Evolutionary conservation across 1,140 invertebrate species (phyloP), one percentile per base, ranked within the genome.

Genomic region (Ericerus pela): DNA sequence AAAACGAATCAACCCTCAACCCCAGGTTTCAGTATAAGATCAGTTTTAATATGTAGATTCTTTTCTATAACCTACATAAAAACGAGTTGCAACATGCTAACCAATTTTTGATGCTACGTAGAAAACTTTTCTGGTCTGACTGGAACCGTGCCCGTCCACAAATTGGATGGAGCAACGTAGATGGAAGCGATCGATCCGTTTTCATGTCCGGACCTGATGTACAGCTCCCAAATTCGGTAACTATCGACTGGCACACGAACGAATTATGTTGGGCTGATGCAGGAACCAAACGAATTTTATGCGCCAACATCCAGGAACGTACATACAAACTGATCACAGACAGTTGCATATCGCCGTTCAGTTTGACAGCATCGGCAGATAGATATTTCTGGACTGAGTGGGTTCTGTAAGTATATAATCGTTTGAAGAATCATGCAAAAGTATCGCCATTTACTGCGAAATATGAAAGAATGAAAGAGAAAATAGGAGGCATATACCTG

Each of bases 111-210:
- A 62, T 56, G 29, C 56, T 63, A 70, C 65, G 1, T 63, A 94
- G 89, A 26, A 88, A 92, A 75, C 76, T 98, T 47, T 97, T 92
- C 66, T 99, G 95, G 92, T 87, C 90, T 0, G 96, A 99, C 66
- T 98, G 96, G 95, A 84, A 94, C 67, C 76, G 94, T n/a, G 71
- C 75, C 1, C 70, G 76, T 37, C 93, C 96, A 0, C 94, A 92
- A 73, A 87, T 99, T 57, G 96, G 97, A 70, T 80, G 79, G 74
- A 79, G 93, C 1, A 89, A 93, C 68, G 81, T 96, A 75, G 94
- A 99, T 70, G 96, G 94, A 1, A 80, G 79, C 3, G 80, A 81
- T 1, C 75, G 94, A 37, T 81, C 71, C 68, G 81, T 80, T 63
- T 81, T 80, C 63, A 63, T 85, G 26, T 72, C 75, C 62, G 75